Conservation (phyloP, 2,888 invertebrate species). For the Euplagia quadripunctaria region DNA sequence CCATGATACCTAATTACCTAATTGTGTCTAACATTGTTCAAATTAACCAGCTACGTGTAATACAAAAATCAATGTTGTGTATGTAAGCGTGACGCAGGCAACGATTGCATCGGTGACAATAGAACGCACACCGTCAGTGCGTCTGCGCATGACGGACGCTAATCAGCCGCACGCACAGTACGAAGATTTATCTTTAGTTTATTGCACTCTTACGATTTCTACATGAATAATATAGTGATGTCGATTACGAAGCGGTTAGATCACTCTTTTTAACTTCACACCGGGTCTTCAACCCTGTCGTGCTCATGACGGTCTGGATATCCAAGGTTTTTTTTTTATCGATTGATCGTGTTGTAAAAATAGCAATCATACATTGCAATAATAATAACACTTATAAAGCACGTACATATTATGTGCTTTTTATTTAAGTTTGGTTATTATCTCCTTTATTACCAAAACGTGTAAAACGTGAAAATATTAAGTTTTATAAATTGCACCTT, state of each 20-base stretch:
- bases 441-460: not conserved
- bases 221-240: slow-evolving; percentile 7
- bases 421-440: not conserved
- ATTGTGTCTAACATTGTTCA: not conserved
- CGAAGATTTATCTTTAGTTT: slow-evolving; percentile 41
- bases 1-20: not conserved
- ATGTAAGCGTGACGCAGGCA: slow-evolving; percentile 43
- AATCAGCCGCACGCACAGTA: slow-evolving; percentile 45
- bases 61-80: slow-evolving; percentile 24
- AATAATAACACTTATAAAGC: not conserved
- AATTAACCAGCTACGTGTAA: slow-evolving; percentile 10
- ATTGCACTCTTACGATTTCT: slow-evolving; percentile 40
- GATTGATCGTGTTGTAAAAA: not conserved
- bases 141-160: slow-evolving; percentile 29
- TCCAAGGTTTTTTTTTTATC: not conserved
- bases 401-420: not conserved
- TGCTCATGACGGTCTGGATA: not conserved
- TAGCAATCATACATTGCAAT: not conserved
- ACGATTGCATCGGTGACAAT: slow-evolving; percentile 32
- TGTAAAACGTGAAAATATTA: not conserved
- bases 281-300: not conserved
- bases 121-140: slow-evolving; percentile 29
- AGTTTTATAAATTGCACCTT: too few relatives aligned
- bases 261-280: not conserved
- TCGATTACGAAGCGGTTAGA: not conserved